phyloP scores from a whole-genome alignment of 2,888 invertebrate genomes.

The Xestia xanthographa region DNA sequence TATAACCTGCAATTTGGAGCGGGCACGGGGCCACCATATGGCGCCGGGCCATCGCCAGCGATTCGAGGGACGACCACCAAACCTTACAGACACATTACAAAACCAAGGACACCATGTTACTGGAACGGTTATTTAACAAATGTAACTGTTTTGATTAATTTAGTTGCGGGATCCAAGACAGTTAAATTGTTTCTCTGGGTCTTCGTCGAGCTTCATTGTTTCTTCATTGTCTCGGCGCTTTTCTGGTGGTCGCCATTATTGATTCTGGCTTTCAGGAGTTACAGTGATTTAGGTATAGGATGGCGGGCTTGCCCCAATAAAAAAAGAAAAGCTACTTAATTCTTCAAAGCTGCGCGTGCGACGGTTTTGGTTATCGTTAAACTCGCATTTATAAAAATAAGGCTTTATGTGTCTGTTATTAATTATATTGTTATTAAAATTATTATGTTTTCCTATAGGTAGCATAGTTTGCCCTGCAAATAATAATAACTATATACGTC shows the following conservation, averaged over 20 bases:
- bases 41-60: conserved; percentile 77
- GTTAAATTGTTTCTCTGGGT: no score
- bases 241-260: no score
- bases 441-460: conserved; percentile 11
- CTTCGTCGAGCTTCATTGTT: no score
- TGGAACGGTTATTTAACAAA: conserved; percentile 43
- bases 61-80: conserved; percentile 76
- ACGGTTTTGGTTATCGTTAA: conserved; percentile 23
- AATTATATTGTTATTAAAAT: conserved; percentile 17
- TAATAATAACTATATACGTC: conserved; percentile 7
- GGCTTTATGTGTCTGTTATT: conserved; percentile 1
- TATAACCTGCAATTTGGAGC: conserved; percentile 87
- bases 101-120: conserved; percentile 60
- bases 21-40: conserved; percentile 85
- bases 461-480: conserved; percentile 3
- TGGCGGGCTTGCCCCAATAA: no score
- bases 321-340: no score
- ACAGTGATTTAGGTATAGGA: no score
- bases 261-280: no score
- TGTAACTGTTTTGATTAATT: no score
- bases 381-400: conserved; percentile 10
- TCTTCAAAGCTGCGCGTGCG: no score
- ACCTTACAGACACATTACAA: conserved; percentile 68
- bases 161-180: no score
- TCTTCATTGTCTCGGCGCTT: no score